phyloP scores from a whole-genome alignment of 2,797 vertebrate species.

The Neosilurus mollespiculum region DNA sequence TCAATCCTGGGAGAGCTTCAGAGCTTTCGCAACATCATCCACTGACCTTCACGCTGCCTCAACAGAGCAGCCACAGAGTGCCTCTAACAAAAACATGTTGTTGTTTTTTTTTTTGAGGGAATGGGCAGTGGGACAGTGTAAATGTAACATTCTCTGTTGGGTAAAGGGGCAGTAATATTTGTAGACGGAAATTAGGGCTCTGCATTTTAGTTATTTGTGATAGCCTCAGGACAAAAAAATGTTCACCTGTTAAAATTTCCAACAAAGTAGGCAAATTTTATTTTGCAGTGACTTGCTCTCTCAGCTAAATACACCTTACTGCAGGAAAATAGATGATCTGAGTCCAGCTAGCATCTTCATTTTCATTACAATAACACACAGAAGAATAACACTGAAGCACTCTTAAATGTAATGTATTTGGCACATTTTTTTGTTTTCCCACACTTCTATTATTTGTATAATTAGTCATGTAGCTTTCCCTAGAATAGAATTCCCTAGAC shows the following conservation, averaged over 20 bases:
- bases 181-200: neutral
- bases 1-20: slow-evolving; percentile 52
- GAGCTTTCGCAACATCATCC: slow-evolving; percentile 63
- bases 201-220: neutral
- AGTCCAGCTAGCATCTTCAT: neutral
- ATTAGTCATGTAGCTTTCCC: neutral
- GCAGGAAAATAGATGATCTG: neutral
- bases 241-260: neutral
- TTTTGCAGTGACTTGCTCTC: neutral
- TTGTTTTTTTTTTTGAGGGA: neutral
- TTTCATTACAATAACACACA: neutral
- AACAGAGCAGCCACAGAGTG: slow-evolving; percentile 49
- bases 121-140: neutral
- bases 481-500: neutral
- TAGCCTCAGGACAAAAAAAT: neutral
- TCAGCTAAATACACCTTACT: neutral
- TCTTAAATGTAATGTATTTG: neutral
- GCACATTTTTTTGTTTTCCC: neutral
- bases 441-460: neutral
- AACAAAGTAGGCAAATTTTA: neutral
- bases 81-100: slow-evolving; percentile 57
- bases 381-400: neutral
- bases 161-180: neutral
- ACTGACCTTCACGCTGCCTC: slow-evolving; percentile 46
- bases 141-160: neutral